phyloP scores from a whole-genome alignment of 2,113 vertebrate genomes.

The Channa maculata region DNA sequence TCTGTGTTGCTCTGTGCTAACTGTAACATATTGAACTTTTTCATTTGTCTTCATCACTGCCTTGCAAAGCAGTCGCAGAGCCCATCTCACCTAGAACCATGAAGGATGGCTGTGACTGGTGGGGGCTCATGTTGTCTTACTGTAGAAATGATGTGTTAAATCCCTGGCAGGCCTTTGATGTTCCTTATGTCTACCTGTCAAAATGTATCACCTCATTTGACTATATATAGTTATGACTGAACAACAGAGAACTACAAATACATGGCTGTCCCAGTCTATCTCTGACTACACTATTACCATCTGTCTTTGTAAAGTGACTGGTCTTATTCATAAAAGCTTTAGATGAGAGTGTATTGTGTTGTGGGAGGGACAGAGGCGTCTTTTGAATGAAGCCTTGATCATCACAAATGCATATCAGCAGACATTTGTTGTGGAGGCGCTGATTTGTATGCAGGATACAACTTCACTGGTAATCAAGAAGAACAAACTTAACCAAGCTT shows the following conservation, averaged over 20 bases:
- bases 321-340: conserved; percentile 56
- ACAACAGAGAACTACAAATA: conserved; percentile 29
- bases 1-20: conserved; percentile 21
- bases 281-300: conserved; percentile 49
- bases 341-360: conserved; percentile 37
- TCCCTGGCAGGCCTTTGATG: conserved; percentile 46
- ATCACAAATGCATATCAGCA: conserved; percentile 65
- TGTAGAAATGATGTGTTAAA: conserved; percentile 46
- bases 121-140: conserved; percentile 39
- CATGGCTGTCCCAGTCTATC: conserved; percentile 27
- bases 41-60: conserved; percentile 63
- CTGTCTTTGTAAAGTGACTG: conserved; percentile 62
- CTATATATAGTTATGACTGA: conserved; percentile 56
- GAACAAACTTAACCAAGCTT: conserved; percentile 83
- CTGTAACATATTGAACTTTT: conserved; percentile 34
- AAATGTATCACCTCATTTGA: conserved; percentile 64
- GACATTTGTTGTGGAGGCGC: conserved; percentile 63
- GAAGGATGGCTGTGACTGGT: conserved; percentile 46
- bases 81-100: conserved; percentile 30
- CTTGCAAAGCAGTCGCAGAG: conserved; percentile 40
- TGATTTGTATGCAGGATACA: conserved; percentile 67
- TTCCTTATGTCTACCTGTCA: conserved; percentile 58
- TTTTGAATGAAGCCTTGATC: conserved; percentile 64
- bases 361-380: conserved; percentile 49
- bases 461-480: conserved; percentile 78